Base-by-base conservation (phyloP, 1,140 invertebrate genomes). In the Ptiloglossa arizonensis region DNA sequence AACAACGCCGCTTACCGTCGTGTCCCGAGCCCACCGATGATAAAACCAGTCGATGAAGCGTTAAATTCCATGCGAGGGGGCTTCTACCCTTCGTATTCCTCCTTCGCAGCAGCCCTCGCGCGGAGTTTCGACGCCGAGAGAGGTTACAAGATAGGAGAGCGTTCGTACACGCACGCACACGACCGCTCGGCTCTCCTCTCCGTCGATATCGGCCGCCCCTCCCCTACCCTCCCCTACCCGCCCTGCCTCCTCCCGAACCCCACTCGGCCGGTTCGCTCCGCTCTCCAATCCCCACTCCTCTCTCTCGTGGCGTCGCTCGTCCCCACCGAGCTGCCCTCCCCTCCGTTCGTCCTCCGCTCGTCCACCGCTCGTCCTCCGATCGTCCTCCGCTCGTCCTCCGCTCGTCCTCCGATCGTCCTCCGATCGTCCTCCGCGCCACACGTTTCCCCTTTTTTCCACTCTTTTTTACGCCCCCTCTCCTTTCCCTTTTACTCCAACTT, bases 31-130 rank as follows among this genome's bases (percentile, higher is more conserved):
- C 6, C 24, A 24, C 32, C 64, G 73, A 54, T 67, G 73, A 69
- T 69, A 76, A 69, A 76, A 69, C 64, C 66, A 46, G 54, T 54
- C 73, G 73, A 76, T 76, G 73, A 76, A 76, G 73, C 73, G 73
- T 76, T 69, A 76, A 76, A 76, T 69, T 76, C 66, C 73, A 69
- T 50, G 38, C 64, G 66, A 69, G 54, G 73, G 29, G 63, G 41
- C 22, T 57, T 44, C 72, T 48, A 19, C 52, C 63, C 73, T 69
- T 69, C 62, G 64, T 50, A 48, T 76, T n/a, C 66, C 54, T 48
- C 64, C 41, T 69, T 75, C 52, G 57, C 22, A 9, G 27, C 54
- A 24, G 41, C 63, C 63, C 62, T 73, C 59, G 50, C 68, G 38
- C 57, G 57, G 32, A 56, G 29, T 67, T 56, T 32, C 52, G 38